Evolutionary conservation across 23 tunicate genomes (phyloP), one percentile per base, ranked within the genome.

Genomic region (Styela clava): DNA sequence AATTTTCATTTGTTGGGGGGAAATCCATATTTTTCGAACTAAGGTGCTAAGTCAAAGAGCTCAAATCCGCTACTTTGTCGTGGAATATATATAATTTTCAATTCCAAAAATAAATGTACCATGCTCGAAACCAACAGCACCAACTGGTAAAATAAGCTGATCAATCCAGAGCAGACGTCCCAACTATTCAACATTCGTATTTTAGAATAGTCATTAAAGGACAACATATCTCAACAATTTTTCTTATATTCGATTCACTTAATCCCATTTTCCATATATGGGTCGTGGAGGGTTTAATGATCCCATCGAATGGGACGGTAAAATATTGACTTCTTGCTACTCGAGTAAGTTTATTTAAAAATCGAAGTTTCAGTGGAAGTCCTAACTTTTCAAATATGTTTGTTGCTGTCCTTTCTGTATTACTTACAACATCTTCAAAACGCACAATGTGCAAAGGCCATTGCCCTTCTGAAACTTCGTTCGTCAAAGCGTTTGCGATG

Each of bases 391-490:
- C 35, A 31, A 87, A 31, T 1, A 92, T 74, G 34, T 81, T 63
- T n/a, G 52, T 62, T 9, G 84, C 56, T 2, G 88, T 80, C 24
- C 67, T 22, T 27, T 74, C 85, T 2, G 97, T 87, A 34, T 87
- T 56, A 16, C 21, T 24, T 18, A 79, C 18, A 33, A 92, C 24
- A 82, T 92, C 97, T 62, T 92, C 97, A 61, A 78, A 84, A 20
- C 97, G 84, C 3, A 92, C 88, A 52, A 92, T 83, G 33, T 92
- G 97, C 32, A 87, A 2, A 12, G 79, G 67, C 2, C 83, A 87
- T 23, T 62, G 35, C 20, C 88, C 26, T 34, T 78, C 69, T 68
- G 71, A 64, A 23, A 62, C 33, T 7, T 78, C 79, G 21, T 74
- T 72, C 29, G 35, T 35, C 52, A 76, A 28, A 21, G 81, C 81